phyloP scores from a whole-genome alignment of 2,888 invertebrate species.

The Patella caerulea region DNA sequence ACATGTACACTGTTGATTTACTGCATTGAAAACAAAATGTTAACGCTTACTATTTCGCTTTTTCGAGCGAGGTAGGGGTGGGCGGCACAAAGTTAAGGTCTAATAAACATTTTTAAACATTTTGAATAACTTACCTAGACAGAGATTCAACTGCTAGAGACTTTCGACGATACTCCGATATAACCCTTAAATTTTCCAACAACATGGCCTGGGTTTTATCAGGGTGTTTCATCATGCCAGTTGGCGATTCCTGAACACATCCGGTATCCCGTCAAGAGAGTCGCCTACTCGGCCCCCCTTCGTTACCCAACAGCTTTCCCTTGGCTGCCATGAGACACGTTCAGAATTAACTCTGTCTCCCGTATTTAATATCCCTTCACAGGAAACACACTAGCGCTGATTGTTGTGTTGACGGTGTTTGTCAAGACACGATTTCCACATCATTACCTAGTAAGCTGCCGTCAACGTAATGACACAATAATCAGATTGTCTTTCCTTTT shows the following conservation, averaged over 20 bases:
- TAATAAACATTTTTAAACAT: too few species aligned
- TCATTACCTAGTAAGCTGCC: too few species aligned
- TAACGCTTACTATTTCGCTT: not conserved
- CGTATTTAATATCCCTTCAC: too few species aligned
- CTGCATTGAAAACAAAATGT: not conserved
- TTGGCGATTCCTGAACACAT: not conserved
- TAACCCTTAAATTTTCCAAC: slow-evolving; percentile 60
- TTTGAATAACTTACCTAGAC: slow-evolving; percentile 47
- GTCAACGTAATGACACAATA: too few species aligned
- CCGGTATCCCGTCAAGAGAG: slow-evolving; percentile 4
- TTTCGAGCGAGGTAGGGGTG: not conserved
- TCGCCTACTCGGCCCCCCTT: not conserved
- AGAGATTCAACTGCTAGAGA: slow-evolving; percentile 52
- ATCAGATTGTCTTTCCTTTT: too few species aligned
- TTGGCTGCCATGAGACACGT: not conserved
- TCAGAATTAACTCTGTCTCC: too few species aligned
- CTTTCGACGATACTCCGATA: slow-evolving; percentile 57
- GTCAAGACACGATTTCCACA: too few species aligned
- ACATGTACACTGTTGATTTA: too few species aligned
- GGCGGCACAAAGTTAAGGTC: too few species aligned
- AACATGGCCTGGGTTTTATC: slow-evolving; percentile 62
- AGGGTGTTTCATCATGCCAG: slow-evolving; percentile 53
- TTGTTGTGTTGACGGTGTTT: too few species aligned
- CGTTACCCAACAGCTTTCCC: not conserved
- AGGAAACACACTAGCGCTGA: too few species aligned